These are phyloP conservation scores for Sapayoa aenigma DNA, from an alignment of 2,113 vertebrate genomes.

Conservation along the genomic window DNA sequence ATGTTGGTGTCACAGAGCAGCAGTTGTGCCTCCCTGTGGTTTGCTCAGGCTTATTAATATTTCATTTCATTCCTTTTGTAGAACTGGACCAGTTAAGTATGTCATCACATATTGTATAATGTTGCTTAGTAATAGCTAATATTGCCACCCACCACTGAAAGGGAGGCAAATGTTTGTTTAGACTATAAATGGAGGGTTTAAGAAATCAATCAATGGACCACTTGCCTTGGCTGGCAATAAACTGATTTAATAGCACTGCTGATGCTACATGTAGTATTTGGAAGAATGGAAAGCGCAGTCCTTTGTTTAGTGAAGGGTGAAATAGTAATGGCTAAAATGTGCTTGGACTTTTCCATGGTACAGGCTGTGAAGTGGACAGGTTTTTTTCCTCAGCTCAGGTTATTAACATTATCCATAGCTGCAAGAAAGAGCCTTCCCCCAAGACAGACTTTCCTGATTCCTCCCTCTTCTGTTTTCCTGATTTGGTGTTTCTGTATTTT, in stretches of 20 bases:
- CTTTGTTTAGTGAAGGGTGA: slow-evolving; percentile 6
- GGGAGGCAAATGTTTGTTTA: background rate
- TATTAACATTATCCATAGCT: background rate
- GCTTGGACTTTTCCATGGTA: background rate
- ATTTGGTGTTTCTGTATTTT: background rate
- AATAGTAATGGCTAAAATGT: background rate
- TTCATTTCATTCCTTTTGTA: background rate
- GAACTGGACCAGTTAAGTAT: background rate
- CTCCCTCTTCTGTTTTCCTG: background rate
- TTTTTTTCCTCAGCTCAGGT: background rate
- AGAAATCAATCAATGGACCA: background rate
- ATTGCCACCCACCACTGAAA: background rate
- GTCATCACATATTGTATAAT: background rate
- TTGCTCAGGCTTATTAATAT: background rate
- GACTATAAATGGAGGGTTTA: background rate
- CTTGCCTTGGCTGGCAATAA: slow-evolving; percentile 12
- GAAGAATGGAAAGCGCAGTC: background rate
- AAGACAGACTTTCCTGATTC: background rate
- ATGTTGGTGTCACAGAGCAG: background rate
- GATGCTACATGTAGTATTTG: background rate
- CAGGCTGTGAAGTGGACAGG: background rate
- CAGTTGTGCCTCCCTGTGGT: background rate
- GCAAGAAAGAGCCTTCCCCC: background rate
- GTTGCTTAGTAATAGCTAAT: background rate
- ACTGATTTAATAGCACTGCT: background rate